Conservation (phyloP, 2,113 vertebrate genomes). For the Galeopterus variegatus region DNA sequence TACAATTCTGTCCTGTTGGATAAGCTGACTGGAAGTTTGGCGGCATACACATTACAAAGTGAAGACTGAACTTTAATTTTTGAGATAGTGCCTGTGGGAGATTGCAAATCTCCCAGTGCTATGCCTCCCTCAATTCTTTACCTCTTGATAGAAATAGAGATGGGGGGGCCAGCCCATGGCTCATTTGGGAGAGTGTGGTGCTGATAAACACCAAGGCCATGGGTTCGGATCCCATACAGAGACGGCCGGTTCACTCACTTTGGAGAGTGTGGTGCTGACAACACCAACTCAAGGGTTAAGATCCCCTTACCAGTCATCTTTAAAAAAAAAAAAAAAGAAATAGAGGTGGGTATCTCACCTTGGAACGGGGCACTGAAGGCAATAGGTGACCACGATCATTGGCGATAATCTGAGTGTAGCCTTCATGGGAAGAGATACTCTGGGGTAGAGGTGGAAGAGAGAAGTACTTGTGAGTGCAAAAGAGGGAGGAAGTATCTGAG, state of each 20-base stretch:
- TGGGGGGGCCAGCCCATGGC: too few species aligned
- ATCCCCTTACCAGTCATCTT: too few species aligned
- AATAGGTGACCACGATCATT: constrained; percentile 87
- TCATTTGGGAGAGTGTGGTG: too few species aligned
- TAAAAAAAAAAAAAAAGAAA: not conserved
- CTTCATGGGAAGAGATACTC: constrained; percentile 71
- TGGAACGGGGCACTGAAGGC: constrained; percentile 84
- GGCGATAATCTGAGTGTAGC: constrained; percentile 86
- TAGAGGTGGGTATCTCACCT: constrained; percentile 80
- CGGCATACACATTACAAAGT: not conserved
- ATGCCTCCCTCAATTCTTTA: not conserved
- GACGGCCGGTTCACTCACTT: too few species aligned
- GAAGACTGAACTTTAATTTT: constrained; percentile 14
- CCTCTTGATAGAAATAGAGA: not conserved
- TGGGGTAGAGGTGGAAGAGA: constrained; percentile 20
- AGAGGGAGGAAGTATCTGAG: not conserved
- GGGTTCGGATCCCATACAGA: too few species aligned
- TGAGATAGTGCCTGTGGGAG: not conserved
- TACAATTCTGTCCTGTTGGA: not conserved
- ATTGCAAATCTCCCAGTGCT: not conserved
- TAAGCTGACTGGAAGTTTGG: not conserved
- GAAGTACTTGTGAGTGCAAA: not conserved
- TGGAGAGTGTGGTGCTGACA: too few species aligned
- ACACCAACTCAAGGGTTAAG: too few species aligned
- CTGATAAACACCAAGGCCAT: too few species aligned